A percentile compares a stretch with the other conserved stretches of the same genome.
Conservation (phyloP, 2,888 invertebrate genomes). For the Synanthedon andrenaeformis region DNA sequence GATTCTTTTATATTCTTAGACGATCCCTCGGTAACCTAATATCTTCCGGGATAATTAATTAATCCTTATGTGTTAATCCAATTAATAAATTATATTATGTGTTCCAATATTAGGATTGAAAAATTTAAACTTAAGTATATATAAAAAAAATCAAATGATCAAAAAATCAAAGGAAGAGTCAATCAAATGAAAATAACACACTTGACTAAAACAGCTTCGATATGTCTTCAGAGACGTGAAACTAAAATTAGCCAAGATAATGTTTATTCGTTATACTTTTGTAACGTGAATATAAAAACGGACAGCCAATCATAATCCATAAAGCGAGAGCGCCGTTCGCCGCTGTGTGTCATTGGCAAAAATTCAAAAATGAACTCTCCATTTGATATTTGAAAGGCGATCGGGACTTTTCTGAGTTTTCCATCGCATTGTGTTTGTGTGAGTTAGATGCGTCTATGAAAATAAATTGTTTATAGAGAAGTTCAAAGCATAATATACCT, state of each 20-base stretch:
- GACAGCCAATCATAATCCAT: slow-evolving; percentile 5
- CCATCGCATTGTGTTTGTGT: slow-evolving; percentile 5
- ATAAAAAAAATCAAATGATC: too few species aligned
- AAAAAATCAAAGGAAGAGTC: too few species aligned
- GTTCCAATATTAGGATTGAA: too few species aligned
- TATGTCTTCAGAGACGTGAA: background rate
- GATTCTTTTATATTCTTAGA: too few species aligned
- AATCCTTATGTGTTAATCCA: too few species aligned
- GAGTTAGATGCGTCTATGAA: slow-evolving; percentile 43
- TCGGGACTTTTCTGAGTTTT: background rate
- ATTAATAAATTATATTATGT: too few species aligned
- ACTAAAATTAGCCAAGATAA: background rate
- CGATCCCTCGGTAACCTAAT: too few species aligned
- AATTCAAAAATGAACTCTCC: slow-evolving; percentile 31
- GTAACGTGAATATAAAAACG: slow-evolving; percentile 5
- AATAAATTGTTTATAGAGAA: slow-evolving; percentile 57
- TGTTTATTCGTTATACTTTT: slow-evolving; percentile 6
- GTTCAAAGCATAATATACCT: slow-evolving; percentile 44
- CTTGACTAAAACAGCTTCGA: too few species aligned
- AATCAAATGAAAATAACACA: too few species aligned
- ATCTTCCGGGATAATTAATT: too few species aligned
- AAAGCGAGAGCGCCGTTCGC: slow-evolving; percentile 3
- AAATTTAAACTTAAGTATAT: too few species aligned
- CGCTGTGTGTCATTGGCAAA: slow-evolving; percentile 22
- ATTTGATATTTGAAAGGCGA: slow-evolving; percentile 9